Evolutionary conservation across 2,888 invertebrate species (phyloP).

Genomic region (Patella ulyssiponensis): DNA sequence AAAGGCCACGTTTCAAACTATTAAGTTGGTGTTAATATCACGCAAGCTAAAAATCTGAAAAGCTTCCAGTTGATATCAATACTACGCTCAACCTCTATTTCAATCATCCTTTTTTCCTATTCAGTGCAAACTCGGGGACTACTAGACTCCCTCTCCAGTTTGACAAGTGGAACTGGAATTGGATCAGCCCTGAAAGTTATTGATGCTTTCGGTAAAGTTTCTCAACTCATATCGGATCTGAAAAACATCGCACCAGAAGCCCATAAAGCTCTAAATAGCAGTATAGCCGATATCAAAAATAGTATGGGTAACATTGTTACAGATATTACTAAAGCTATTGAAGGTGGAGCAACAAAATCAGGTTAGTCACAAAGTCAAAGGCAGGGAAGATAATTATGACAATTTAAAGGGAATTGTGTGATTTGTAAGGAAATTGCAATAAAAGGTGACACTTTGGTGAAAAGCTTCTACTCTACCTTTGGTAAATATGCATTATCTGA

Average conservation of each 20-base stretch:
- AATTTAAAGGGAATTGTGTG: too few species aligned
- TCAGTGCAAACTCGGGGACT: not conserved
- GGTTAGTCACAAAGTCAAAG: not conserved
- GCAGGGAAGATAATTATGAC: too few species aligned
- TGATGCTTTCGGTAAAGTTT: not conserved
- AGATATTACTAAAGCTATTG: not conserved
- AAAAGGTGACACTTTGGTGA: too few species aligned
- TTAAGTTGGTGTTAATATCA: too few species aligned
- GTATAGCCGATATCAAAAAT: not conserved
- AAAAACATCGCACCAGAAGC: conserved; percentile 7
- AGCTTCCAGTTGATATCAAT: too few species aligned
- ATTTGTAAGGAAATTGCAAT: too few species aligned
- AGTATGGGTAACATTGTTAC: conserved; percentile 6
- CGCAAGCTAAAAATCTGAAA: too few species aligned
- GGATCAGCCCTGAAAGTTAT: conserved; percentile 3
- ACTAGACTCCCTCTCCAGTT: not conserved
- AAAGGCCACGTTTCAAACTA: too few species aligned
- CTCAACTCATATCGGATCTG: not conserved
- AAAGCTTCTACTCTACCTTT: too few species aligned
- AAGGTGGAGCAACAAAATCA: not conserved
- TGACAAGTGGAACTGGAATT: not conserved
- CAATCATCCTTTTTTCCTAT: not conserved
- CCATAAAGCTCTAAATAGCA: not conserved
- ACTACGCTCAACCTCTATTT: not conserved
- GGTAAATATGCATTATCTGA: too few species aligned